Evolutionary conservation across 2,797 vertebrate genomes (phyloP), one percentile per base, ranked within the genome.

Genomic region (Microtus agrestis): DNA sequence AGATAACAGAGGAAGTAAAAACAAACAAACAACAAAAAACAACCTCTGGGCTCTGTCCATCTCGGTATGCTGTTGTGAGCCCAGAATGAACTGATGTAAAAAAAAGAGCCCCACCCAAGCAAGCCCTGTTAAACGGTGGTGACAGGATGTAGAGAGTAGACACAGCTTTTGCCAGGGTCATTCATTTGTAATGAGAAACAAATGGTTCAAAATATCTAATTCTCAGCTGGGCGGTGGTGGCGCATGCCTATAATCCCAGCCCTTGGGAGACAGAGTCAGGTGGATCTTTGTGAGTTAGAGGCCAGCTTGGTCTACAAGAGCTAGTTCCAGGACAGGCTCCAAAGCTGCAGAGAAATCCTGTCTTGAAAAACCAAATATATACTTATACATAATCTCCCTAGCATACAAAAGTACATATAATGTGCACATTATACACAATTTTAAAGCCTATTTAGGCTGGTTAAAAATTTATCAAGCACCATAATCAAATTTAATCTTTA

Each of bases 171-270:
- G 27, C 78, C 25, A 91, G 23, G 27, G 76, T 34, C 78, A 80
- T 7, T 90, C 51, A 84, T 56, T 92, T 95, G 63, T 71, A 40
- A 67, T 93, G 19, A 90, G 27, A 56, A 71, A 85, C 2, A 74
- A 71, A 7, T 88, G 19, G 3, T 27, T 95, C n/a, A 85, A 78
- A 79, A 86, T 61, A 81, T 59, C 56, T 59, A 59, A 59, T 59
- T 59, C 56, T 59, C 56, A 23, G 7, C 21, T 59, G 56, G 21
- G 21, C 7, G 1, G 21, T 59, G 21, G 56, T 59, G 56, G 56
- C 0, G 21, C 7, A 23, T 8, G 56, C 56, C 21, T 23, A 23
- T 59, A 23, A 59, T 59, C 21, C 56, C 56, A 59, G 56, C 56
- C 7, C 56, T 59, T 23, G 56, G 21, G 21, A 59, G 21, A 19